Evolutionary conservation across 2,888 invertebrate genomes (phyloP), one percentile per base, ranked within the genome.

Genomic region (Heliconius erato): DNA sequence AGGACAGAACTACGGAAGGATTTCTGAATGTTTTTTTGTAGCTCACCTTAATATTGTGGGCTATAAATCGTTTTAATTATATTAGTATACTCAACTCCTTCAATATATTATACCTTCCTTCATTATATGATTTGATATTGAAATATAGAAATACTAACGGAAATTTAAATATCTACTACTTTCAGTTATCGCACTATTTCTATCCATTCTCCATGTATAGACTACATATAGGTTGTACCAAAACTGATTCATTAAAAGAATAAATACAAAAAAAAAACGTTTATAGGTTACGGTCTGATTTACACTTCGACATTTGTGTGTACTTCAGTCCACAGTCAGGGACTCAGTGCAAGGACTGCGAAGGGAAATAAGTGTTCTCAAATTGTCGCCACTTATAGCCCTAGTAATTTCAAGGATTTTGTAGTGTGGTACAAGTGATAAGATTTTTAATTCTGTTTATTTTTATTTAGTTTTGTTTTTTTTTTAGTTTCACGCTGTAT

Each of bases 381-480:
- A 85, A 87, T 86, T 85, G 85, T 77, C 86, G 85, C 85, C 87
- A 87, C 88, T 88, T 86, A 87, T 85, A 84, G 84, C 88, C 88
- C 88, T 85, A 81, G 87, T 86, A 87, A 87, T 88, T 87, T 87
- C 81, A 86, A 87, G 87, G 87, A 87, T 87, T 86, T 86, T 78
- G 79, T 68, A 54, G 78, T 81, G 54, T 81, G 84, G 83, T 82
- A 4, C 59, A 82, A 83, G 83, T 81, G 16, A 77, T 16, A n/a
- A 54, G 28, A 67, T 76, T 54, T 63, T 49, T 19, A 3, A 7
- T 71, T 19, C 9, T 14, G n/a, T 40, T 35, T 71, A 14, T 16
- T 54, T 49, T 16, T 44, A 16, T 5, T 49, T 40, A 11, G 11
- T 40, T 40, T 40, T 40, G 40, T 49, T 49, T 16, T 26, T n/a